phyloP scores from a whole-genome alignment of 2,797 vertebrate species.

The Discoglossus pictus region DNA sequence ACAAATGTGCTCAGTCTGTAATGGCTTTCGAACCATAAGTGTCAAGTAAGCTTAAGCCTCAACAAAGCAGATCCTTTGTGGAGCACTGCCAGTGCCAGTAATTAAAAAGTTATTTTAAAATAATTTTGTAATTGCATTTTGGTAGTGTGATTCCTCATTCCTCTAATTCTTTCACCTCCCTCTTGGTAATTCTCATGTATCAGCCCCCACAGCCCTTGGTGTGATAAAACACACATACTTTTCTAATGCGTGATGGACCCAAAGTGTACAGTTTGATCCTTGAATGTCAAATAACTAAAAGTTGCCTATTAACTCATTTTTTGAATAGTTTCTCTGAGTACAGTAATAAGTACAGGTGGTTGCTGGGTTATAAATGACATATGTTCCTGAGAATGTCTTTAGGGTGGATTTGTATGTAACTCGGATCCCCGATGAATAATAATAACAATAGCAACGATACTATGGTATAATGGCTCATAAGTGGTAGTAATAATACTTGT shows the following conservation, averaged over 20 bases:
- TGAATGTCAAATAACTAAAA: too few relatives aligned
- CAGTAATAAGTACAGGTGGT: too few relatives aligned
- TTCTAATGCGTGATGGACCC: slow-evolving; percentile 1
- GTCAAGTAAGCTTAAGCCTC: slow-evolving; percentile 33
- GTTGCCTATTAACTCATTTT: too few relatives aligned
- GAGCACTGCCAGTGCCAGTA: slow-evolving; percentile 34
- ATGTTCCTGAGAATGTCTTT: too few relatives aligned
- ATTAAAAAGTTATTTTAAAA: slow-evolving; percentile 49
- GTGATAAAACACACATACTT: slow-evolving; percentile 35
- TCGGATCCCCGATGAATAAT: too few relatives aligned
- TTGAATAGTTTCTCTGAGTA: too few relatives aligned
- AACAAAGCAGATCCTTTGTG: slow-evolving; percentile 42
- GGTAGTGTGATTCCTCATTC: slow-evolving; percentile 42
- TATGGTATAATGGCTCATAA: too few relatives aligned
- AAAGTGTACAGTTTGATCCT: neutral
- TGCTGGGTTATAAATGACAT: too few relatives aligned
- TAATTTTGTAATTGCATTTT: slow-evolving; percentile 48
- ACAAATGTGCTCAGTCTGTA: slow-evolving; percentile 33
- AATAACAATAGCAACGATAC: too few relatives aligned
- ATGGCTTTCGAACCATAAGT: slow-evolving; percentile 26
- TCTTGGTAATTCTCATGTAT: slow-evolving; percentile 7
- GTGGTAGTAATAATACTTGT: too few relatives aligned
- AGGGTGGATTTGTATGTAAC: too few relatives aligned
- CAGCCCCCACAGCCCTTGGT: slow-evolving; percentile 18
- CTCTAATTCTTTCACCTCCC: slow-evolving; percentile 27